Conservation (phyloP, 2,797 vertebrate species). For the Lepidocolaptes lacrymiger region DNA sequence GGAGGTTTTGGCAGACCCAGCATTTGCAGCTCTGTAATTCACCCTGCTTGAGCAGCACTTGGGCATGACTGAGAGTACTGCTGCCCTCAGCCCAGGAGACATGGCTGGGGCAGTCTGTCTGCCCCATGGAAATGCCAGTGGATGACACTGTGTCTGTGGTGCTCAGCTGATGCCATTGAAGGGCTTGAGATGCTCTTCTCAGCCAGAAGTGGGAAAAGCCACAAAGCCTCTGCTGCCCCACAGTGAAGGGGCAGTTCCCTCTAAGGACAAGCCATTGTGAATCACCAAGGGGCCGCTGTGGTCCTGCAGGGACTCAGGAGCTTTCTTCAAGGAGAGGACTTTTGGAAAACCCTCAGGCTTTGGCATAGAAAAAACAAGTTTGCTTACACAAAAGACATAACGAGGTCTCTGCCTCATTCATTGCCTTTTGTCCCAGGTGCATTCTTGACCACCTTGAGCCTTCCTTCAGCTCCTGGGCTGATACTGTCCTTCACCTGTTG, state of each 20-base stretch:
- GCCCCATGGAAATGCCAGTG: not conserved
- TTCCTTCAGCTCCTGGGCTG: not conserved
- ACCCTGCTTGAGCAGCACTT: rapidly evolving
- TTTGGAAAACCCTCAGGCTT: not conserved
- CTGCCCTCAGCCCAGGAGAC: not conserved
- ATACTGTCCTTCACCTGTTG: not conserved
- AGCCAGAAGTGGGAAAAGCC: not conserved
- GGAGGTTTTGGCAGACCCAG: not conserved
- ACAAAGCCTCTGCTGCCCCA: not conserved
- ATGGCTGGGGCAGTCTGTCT: rapidly evolving
- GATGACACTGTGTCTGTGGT: not conserved
- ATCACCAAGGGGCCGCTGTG: not conserved
- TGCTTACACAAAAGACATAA: not conserved
- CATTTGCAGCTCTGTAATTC: not conserved
- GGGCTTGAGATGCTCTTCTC: not conserved
- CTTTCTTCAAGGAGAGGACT: not conserved
- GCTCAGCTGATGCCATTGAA: not conserved
- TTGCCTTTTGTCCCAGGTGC: not conserved
- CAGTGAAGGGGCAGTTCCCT: not conserved
- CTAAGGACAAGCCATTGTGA: not conserved
- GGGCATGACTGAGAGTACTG: not conserved
- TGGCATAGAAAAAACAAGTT: not conserved
- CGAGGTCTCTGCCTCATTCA: not conserved
- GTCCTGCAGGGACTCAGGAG: not conserved
- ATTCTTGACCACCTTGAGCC: not conserved